These are phyloP conservation scores for Typhlichthys subterraneus DNA, from an alignment of 2,797 vertebrate genomes.

Conservation along the genomic window DNA sequence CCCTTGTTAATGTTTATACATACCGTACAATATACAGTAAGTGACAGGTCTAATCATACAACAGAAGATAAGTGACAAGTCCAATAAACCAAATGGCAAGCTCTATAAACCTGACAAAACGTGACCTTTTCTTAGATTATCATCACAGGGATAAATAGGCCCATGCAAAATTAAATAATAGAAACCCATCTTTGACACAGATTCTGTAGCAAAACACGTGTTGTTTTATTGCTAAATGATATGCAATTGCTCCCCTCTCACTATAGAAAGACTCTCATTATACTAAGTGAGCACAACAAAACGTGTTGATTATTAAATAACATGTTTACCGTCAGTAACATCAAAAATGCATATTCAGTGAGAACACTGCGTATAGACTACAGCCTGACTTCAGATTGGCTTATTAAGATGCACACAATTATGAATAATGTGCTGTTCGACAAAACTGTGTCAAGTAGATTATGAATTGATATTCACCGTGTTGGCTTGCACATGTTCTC, in stretches of 20 bases:
- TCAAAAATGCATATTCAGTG: constrained; percentile 78
- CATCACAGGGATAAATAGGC: background rate
- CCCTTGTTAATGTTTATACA: too few relatives aligned
- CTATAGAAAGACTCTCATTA: constrained; percentile 35
- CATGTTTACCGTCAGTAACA: constrained; percentile 71
- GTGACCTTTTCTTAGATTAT: background rate
- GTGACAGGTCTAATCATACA: too few relatives aligned
- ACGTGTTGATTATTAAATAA: constrained; percentile 74
- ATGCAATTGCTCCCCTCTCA: constrained; percentile 41
- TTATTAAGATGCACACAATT: constrained; percentile 71
- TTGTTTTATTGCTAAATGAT: constrained; percentile 50
- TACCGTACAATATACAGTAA: too few relatives aligned
- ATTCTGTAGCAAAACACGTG: constrained; percentile 45
- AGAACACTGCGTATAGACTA: constrained; percentile 71
- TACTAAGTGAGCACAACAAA: constrained; percentile 64
- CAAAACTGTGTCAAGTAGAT: constrained; percentile 80
- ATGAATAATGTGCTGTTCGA: constrained; percentile 79
- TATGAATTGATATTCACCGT: constrained; percentile 75
- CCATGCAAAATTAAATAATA: constrained; percentile 19
- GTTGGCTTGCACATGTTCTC: constrained; percentile 36
- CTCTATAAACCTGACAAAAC: constrained; percentile 2
- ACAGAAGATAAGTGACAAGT: too few relatives aligned
- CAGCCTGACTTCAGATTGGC: constrained; percentile 69
- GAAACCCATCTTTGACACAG: constrained; percentile 51
- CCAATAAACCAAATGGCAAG: too few relatives aligned